Percentiles rank a stretch among this genome's conserved stretches.
Conservation (phyloP, 2,797 vertebrate species). For the Acestrorhynchus altus region DNA sequence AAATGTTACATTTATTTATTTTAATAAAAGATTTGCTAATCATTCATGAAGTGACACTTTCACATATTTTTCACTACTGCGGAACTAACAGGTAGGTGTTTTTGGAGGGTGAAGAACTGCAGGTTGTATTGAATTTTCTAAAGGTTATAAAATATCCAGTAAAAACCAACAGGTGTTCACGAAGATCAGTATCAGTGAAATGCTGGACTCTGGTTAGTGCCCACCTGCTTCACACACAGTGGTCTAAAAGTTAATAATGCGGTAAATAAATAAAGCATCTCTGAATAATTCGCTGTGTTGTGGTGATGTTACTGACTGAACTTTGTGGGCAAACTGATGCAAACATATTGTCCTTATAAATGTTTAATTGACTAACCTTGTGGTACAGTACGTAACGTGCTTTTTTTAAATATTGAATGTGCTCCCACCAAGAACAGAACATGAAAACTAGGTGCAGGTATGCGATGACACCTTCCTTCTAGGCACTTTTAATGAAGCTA, state of each 20-base stretch:
- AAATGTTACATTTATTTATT: too few species aligned
- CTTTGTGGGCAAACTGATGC: background rate
- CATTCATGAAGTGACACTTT: too few species aligned
- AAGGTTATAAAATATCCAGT: too few species aligned
- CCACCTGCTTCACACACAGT: background rate
- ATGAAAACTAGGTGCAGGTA: background rate
- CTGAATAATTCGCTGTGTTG: constrained; percentile 1
- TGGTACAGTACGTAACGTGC: background rate
- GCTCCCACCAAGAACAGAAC: background rate
- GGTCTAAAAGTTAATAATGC: constrained; percentile 9
- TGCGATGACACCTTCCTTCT: too few species aligned
- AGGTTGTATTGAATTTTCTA: too few species aligned
- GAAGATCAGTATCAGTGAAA: background rate
- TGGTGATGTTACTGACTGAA: constrained; percentile 7
- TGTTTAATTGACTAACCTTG: constrained; percentile 2
- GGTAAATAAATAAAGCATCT: constrained; percentile 4
- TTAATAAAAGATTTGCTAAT: too few species aligned
- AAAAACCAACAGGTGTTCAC: too few species aligned
- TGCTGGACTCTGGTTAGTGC: background rate
- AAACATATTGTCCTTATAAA: background rate
- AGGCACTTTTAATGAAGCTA: background rate
- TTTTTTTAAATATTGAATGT: background rate
- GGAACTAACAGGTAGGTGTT: too few species aligned
- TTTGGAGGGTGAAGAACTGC: too few species aligned
- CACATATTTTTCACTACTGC: too few species aligned